Base-by-base conservation (phyloP, 2,113 vertebrate species). In the Oryzias javanicus region DNA sequence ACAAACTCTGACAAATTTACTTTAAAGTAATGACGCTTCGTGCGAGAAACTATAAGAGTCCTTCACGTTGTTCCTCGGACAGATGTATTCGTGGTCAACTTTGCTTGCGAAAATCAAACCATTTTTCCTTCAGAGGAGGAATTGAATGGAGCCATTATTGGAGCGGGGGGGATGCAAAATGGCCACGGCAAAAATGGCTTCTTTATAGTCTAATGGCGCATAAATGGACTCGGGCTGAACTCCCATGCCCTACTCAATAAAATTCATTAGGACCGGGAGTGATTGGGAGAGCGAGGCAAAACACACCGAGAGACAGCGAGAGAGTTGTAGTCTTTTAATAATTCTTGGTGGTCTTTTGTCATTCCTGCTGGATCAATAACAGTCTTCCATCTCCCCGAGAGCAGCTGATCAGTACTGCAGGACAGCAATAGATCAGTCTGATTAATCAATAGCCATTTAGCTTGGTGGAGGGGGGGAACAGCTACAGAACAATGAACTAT, bases 381-480 rank as follows among this genome's bases (percentile, higher is more conserved):
- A 73, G 59, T 72, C 79, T 72, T 80, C 67, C 69, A 55, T 76
- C 75, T 78, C 57, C 63, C 47, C 80, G 83, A 83, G 49, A 84
- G 82, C 84, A 75, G 71, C 82, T 82, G 81, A 87, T 89, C 83
- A 81, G 81, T 76, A 70, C 67, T 64, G 81, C 63, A 59, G 79
- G 63, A 80, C 71, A 70, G 81, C 88, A 67, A 84, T 89, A 82
- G 86, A 87, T 89, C 88, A 88, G 80, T 65, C 84, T 79, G 83
- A 88, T 89, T 78, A 88, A 88, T 89, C 88, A 79, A 89, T 89
- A 88, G 68, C 81, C 84, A 89, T 89, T 89, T 87, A 87, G 81
- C 80, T 74, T 74, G 86, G 64, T 76, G 81, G 79, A 88, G 79
- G 80, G 70, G 79, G 86, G 84, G 85, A 88, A 86, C 86, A 85